Evolutionary conservation across 2,797 vertebrate species (phyloP).

Genomic region (Acrossocheilus wenchowensis): DNA sequence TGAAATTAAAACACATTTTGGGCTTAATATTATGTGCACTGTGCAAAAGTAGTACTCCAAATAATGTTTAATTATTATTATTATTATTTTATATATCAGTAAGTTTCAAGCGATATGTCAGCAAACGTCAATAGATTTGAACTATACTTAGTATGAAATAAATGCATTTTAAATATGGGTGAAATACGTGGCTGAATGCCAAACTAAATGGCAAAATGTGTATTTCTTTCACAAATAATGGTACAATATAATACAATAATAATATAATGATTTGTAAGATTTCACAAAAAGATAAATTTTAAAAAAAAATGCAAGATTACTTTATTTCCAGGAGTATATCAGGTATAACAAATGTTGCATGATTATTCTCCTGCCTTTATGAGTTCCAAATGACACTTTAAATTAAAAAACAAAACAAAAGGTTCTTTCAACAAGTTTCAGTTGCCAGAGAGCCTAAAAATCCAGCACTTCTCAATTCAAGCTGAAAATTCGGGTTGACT

Average conservation of each 20-base stretch:
- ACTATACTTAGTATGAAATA: not conserved
- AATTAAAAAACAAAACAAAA: not conserved
- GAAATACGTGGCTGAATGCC: too few species aligned
- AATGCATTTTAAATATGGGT: too few species aligned
- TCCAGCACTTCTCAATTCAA: not conserved
- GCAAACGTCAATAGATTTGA: not conserved
- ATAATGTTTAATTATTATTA: not conserved
- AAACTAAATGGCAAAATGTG: too few species aligned
- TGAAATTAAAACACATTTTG: not conserved
- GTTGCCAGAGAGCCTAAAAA: not conserved
- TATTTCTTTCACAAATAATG: too few species aligned
- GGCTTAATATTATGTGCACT: not conserved
- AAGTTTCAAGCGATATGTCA: not conserved
- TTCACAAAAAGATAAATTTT: not conserved
- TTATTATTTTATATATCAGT: not conserved
- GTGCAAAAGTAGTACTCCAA: not conserved
- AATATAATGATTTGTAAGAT: not conserved
- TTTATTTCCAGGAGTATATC: not conserved
- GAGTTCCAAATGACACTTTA: not conserved
- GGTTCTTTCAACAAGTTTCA: not conserved
- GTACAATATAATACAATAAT: not conserved
- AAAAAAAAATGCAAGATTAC: not conserved
- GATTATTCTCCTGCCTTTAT: not conserved
- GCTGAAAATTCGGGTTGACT: not conserved
- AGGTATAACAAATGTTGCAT: not conserved